phyloP scores from a whole-genome alignment of 2,113 vertebrate species.

The Pseudorectes ferrugineus region DNA sequence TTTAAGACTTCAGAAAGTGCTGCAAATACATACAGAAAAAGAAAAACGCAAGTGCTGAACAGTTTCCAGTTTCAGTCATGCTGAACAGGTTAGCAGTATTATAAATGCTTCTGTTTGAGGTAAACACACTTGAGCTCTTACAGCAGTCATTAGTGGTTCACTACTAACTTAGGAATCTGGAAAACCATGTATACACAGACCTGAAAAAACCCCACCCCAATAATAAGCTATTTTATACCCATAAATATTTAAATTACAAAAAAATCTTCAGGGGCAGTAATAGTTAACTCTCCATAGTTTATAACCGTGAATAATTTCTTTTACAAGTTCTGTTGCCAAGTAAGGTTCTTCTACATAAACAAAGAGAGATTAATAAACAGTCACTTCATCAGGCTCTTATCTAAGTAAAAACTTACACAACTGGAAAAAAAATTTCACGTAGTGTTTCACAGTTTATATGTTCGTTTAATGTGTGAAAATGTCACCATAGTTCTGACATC shows the following conservation, averaged over 20 bases:
- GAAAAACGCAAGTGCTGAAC: not conserved
- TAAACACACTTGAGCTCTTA: not conserved
- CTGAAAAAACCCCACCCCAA: not conserved
- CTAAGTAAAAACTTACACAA: not conserved
- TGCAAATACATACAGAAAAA: not conserved
- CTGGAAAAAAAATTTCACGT: not conserved
- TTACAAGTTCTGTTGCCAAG: not conserved
- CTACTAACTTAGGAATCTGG: not conserved
- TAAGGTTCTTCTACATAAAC: not conserved
- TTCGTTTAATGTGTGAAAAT: not conserved
- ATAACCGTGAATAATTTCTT: not conserved
- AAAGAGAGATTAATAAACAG: not conserved
- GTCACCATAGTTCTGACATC: not conserved
- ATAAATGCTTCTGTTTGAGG: not conserved
- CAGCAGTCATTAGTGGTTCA: not conserved
- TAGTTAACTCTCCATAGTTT: not conserved
- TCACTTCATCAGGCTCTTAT: not conserved
- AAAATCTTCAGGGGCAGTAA: not conserved
- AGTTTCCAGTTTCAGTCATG: not conserved
- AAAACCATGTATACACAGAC: not conserved
- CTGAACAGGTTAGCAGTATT: not conserved
- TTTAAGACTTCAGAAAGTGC: not conserved
- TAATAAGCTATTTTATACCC: not conserved
- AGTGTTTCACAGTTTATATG: not conserved
- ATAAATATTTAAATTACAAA: not conserved